phyloP scores from a whole-genome alignment of 2,888 invertebrate species.

The Nowickia ferox region DNA sequence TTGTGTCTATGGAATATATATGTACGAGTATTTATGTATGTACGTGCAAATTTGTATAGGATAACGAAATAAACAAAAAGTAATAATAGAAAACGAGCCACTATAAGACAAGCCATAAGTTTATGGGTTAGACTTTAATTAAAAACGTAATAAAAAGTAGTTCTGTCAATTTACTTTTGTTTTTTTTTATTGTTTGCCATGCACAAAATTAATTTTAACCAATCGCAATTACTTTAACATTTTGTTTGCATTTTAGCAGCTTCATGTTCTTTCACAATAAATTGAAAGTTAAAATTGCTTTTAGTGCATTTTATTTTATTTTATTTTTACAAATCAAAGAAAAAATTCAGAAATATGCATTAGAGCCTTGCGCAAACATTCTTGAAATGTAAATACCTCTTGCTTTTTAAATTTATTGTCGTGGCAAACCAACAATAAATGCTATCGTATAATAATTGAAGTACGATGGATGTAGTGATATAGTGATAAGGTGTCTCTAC shows the following conservation, averaged over 20 bases:
- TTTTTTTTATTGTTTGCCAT: background rate
- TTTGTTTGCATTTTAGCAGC: constrained; percentile 6
- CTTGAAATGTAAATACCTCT: too few species aligned
- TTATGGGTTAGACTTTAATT: constrained; percentile 39
- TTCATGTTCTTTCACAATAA: background rate
- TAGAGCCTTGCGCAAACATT: too few species aligned
- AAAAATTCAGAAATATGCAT: too few species aligned
- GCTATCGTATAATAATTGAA: too few species aligned
- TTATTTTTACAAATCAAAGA: too few species aligned
- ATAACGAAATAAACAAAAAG: background rate
- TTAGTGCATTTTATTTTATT: too few species aligned
- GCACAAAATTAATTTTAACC: constrained; percentile 16
- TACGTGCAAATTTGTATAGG: background rate
- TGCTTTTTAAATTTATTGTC: too few species aligned
- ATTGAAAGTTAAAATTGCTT: background rate
- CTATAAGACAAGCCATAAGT: constrained; percentile 23
- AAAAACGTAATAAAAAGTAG: constrained; percentile 34
- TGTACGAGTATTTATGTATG: background rate
- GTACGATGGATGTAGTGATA: too few species aligned
- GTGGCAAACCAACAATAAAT: too few species aligned
- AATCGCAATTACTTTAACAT: constrained; percentile 23
- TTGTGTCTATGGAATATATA: constrained; percentile 13
- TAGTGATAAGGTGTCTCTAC: too few species aligned
- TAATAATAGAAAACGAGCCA: constrained; percentile 6
- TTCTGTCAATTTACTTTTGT: constrained; percentile 10